Percentiles rank a stretch among this genome's conserved stretches.
Evolutionary conservation across 1,140 invertebrate genomes (phyloP).

Genomic region (Eubasilissa regina): DNA sequence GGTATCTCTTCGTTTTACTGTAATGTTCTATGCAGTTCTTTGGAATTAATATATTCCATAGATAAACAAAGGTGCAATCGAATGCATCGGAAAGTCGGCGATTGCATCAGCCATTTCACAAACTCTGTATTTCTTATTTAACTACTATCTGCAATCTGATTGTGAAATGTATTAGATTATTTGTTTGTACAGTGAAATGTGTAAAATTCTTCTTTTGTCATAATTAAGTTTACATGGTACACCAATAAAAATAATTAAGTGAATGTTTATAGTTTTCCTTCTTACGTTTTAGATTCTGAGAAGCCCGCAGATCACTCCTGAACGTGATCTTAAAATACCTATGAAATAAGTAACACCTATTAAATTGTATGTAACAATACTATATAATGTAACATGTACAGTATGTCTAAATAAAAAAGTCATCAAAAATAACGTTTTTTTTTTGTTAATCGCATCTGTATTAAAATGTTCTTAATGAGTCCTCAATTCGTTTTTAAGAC

Average conservation of each 20-base stretch:
- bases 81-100: too few relatives aligned
- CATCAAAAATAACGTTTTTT: constrained; percentile 39
- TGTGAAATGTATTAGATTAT: background rate
- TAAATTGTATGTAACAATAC: constrained; percentile 60
- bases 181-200: background rate
- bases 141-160: background rate
- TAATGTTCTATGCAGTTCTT: background rate
- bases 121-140: background rate
- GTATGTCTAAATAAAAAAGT: constrained; percentile 61
- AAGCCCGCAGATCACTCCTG: constrained; percentile 2
- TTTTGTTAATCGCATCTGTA: background rate
- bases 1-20: background rate
- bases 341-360: constrained; percentile 54
- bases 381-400: constrained; percentile 60
- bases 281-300: background rate
- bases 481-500: too few relatives aligned
- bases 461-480: too few relatives aligned
- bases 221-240: background rate
- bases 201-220: background rate
- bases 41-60: too few relatives aligned
- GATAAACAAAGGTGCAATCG: too few relatives aligned
- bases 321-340: constrained; percentile 32
- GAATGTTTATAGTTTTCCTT: constrained; percentile 18
- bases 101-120: background rate
- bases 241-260: background rate